Conservation (phyloP, 2,888 invertebrate genomes). For the Ochropacha duplaris region DNA sequence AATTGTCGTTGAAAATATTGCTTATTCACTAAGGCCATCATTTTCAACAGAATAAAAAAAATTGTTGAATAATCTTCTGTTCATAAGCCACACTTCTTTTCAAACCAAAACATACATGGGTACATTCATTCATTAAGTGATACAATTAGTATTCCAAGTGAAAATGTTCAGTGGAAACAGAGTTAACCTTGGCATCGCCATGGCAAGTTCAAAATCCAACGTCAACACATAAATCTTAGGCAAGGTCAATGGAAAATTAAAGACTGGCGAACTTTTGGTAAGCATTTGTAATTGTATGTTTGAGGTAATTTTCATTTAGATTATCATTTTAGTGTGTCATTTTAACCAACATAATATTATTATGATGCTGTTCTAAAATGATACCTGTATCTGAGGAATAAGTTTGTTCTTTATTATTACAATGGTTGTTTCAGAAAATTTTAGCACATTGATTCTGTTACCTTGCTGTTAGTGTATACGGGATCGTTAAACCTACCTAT, state of each 20-base stretch:
- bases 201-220: constrained; percentile 53
- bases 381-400: not conserved
- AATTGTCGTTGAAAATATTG: no score
- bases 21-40: no score
- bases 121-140: not conserved
- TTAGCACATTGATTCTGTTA: no score
- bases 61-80: no score
- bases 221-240: constrained; percentile 34
- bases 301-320: not conserved
- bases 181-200: constrained; percentile 48
- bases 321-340: not conserved
- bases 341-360: no score
- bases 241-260: constrained; percentile 35
- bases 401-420: no score
- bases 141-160: constrained; percentile 4
- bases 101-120: not conserved
- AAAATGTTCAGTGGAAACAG: constrained; percentile 8
- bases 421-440: no score
- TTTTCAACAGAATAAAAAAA: no score
- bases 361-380: not conserved
- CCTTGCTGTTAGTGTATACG: no score
- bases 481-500: no score
- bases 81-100: not conserved
- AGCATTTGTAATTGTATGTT: not conserved
- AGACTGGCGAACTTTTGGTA: not conserved